These are phyloP conservation scores for Nomada fucata DNA, from an alignment of 2,888 invertebrate species.

Conservation along the genomic window DNA sequence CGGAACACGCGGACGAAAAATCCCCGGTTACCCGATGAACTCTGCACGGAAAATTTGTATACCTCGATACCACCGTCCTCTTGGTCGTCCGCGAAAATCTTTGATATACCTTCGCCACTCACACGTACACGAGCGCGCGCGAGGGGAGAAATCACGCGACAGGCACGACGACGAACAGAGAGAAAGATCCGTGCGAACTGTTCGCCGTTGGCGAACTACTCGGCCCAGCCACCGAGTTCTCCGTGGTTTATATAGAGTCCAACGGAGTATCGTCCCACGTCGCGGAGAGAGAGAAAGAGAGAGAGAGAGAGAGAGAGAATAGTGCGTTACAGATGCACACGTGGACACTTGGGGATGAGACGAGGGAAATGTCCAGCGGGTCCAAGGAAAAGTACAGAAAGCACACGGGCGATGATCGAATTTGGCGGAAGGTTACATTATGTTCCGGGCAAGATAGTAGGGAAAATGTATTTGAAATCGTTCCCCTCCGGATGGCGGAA, in stretches of 20 bases:
- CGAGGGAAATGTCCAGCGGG: slow-evolving; percentile 19
- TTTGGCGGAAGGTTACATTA: background rate
- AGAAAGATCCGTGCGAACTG: slow-evolving; percentile 67
- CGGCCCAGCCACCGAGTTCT: slow-evolving; percentile 71
- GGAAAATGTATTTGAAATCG: no score
- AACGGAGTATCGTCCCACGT: slow-evolving; percentile 79
- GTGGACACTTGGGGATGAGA: slow-evolving; percentile 52
- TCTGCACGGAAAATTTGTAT: background rate
- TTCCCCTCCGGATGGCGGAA: no score
- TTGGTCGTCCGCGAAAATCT: background rate
- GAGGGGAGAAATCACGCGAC: slow-evolving; percentile 25
- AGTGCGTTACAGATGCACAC: slow-evolving; percentile 52
- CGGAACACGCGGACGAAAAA: background rate
- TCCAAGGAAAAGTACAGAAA: background rate
- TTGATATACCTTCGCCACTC: slow-evolving; percentile 15
- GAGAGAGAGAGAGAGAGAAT: slow-evolving; percentile 47
- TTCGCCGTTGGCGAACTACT: slow-evolving; percentile 75
- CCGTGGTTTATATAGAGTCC: slow-evolving; percentile 80
- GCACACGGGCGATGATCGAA: slow-evolving; percentile 4
- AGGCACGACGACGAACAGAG: slow-evolving; percentile 18
- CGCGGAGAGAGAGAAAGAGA: slow-evolving; percentile 44
- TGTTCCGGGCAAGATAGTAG: no score
- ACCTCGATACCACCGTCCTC: background rate
- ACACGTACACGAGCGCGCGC: slow-evolving; percentile 45
- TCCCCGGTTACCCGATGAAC: background rate